phyloP scores from a whole-genome alignment of 1,140 invertebrate species.

The Cyclargus thomasi region DNA sequence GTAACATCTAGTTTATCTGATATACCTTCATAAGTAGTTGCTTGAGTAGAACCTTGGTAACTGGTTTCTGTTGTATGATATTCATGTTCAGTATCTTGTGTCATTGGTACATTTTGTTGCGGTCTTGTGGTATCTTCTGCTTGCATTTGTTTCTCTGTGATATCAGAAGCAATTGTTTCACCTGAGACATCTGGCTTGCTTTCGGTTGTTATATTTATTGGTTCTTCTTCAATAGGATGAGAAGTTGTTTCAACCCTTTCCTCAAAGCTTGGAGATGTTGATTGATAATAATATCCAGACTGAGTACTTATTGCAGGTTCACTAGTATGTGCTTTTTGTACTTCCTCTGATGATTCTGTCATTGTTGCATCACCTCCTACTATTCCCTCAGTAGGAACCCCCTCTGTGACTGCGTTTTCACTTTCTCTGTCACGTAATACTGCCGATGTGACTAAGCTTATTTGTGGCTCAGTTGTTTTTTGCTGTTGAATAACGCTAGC shows the following conservation, averaged over 20 bases:
- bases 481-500: not conserved
- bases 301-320: constrained; percentile 1
- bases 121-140: not conserved
- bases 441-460: not conserved
- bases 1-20: not conserved
- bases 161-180: not conserved
- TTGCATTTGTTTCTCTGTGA: not conserved
- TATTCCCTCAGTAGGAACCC: not conserved
- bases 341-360: not conserved
- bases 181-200: not conserved
- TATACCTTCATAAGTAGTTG: not conserved
- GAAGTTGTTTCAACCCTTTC: not conserved
- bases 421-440: not conserved
- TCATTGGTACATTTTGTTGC: not conserved
- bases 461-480: not conserved
- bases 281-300: not conserved
- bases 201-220: not conserved
- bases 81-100: not conserved
- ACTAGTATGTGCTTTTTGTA: constrained; percentile 8
- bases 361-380: not conserved
- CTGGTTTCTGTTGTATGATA: not conserved
- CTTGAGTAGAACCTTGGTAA: not conserved
- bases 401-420: not conserved
- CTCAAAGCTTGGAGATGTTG: not conserved
- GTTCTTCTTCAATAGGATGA: not conserved